Evolutionary conservation across 1,140 invertebrate species (phyloP).

Genomic region (Dendroctonus ponderosae): DNA sequence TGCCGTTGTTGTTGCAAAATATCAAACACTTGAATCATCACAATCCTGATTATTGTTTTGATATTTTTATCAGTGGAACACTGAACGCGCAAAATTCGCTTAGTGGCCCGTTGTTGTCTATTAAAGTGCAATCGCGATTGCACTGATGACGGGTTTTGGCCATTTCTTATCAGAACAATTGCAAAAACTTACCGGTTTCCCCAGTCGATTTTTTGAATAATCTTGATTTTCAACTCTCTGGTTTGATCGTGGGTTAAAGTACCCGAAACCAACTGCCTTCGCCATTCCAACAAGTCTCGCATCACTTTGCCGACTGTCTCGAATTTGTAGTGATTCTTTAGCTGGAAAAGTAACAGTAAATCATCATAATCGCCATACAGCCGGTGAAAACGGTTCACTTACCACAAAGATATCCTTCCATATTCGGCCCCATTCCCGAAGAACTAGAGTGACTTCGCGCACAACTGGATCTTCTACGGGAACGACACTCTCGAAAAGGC

Average conservation of each 20-base stretch:
- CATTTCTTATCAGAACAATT: no score
- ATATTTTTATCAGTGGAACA: no score
- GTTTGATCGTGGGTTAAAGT: conserved; percentile 89
- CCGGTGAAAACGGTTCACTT: conserved; percentile 43
- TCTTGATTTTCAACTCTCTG: conserved; percentile 77
- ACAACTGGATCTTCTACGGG: conserved; percentile 85
- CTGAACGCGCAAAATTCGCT: no score
- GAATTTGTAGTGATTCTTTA: conserved; percentile 79
- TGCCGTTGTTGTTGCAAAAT: no score
- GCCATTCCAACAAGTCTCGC: conserved; percentile 81
- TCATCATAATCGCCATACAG: neutral
- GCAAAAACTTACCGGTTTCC: conserved; percentile 80
- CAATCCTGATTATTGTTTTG: no score
- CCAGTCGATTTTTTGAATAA: conserved; percentile 91
- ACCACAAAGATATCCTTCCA: conserved; percentile 91
- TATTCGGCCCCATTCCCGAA: conserved; percentile 89
- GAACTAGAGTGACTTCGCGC: conserved; percentile 82
- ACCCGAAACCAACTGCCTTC: conserved; percentile 78
- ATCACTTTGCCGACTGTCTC: conserved; percentile 81
- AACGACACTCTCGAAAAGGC: conserved; percentile 67
- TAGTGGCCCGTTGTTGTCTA: no score
- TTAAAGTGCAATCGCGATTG: no score
- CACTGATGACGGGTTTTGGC: no score
- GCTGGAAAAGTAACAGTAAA: conserved; percentile 56
- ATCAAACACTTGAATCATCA: no score